Evolutionary conservation across 2,113 vertebrate species (phyloP), one percentile per base, ranked within the genome.

Genomic region (Periophthalmus modestus): DNA sequence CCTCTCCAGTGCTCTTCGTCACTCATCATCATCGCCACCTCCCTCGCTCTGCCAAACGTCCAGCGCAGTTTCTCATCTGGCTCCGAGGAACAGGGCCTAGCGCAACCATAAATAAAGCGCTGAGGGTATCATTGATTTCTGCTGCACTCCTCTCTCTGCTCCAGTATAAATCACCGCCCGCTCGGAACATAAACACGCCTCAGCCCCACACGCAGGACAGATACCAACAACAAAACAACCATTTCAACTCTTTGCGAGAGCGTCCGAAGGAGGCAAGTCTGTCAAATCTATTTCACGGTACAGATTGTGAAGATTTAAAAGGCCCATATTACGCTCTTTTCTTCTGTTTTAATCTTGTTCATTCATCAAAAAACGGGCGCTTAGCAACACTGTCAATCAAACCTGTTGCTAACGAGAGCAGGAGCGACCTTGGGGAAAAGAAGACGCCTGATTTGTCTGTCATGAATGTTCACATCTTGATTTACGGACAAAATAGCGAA

Each of bases 31-130:
- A 62, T 43, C 39, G 9, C 78, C 65, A 24, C 58, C 69, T 43
- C 57, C 47, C 63, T n/a, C 62, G 33, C 57, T 75, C 39, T 48
- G n/a, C 66, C 65, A 65, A 65, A 24, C 24, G 67, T 47, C 13
- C 12, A 65, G 75, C 66, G 71, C 71, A 75, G 69, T 78, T 79
- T 86, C 75, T 84, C 79, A 77, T 87, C 81, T 55, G 70, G 58
- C 73, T 48, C 28, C 59, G 69, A 77, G 81, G 71, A 55, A 69
- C 65, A 34, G 63, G 69, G 47, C 87, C 89, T 90, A 86, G 85
- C 85, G 88, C 91, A 90, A 83, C 84, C 88, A 93, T 93, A 92
- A 93, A 93, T 93, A 89, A 91, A 85, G 67, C 69, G 36, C 73
- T 73, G 85, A 88, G 80, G 78, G 73, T 80, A 82, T 77, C 83